Evolutionary conservation across 2,797 vertebrate species (phyloP).

Genomic region (Clarias fuscus): DNA sequence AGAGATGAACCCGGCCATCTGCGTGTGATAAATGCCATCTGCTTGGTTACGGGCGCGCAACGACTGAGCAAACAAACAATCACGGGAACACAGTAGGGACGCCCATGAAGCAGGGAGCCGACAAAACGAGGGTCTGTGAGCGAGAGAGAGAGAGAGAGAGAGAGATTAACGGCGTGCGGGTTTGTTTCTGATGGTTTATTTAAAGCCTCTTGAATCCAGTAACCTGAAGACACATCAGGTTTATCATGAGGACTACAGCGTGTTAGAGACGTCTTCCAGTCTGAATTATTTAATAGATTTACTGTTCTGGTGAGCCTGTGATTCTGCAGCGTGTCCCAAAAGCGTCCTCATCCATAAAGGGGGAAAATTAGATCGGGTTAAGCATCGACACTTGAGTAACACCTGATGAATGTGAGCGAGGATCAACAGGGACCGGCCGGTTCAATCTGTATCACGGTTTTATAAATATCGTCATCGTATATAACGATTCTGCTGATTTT

Average conservation of each 20-base stretch:
- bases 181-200: slow-evolving; percentile 29
- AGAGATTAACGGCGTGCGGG: neutral
- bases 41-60: slow-evolving; percentile 43
- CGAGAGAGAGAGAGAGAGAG: neutral
- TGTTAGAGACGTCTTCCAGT: neutral
- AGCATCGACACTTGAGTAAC: no score
- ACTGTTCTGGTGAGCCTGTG: neutral
- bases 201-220: slow-evolving; percentile 1
- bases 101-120: neutral
- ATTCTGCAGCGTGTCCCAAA: neutral
- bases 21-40: slow-evolving; percentile 55
- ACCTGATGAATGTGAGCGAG: no score
- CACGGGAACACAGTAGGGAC: neutral
- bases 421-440: no score
- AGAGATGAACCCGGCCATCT: slow-evolving; percentile 53
- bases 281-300: neutral
- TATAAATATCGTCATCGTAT: no score
- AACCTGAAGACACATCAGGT: slow-evolving; percentile 14
- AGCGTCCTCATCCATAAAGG: no score
- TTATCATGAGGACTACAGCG: neutral
- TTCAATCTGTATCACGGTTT: no score
- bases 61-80: slow-evolving; percentile 52
- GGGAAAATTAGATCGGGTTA: no score
- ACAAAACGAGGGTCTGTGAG: neutral
- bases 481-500: no score